Percentiles rank a stretch among this genome's conserved stretches.
phyloP scores from a whole-genome alignment of 2,797 vertebrate genomes.

The Pempheris klunzingeri region DNA sequence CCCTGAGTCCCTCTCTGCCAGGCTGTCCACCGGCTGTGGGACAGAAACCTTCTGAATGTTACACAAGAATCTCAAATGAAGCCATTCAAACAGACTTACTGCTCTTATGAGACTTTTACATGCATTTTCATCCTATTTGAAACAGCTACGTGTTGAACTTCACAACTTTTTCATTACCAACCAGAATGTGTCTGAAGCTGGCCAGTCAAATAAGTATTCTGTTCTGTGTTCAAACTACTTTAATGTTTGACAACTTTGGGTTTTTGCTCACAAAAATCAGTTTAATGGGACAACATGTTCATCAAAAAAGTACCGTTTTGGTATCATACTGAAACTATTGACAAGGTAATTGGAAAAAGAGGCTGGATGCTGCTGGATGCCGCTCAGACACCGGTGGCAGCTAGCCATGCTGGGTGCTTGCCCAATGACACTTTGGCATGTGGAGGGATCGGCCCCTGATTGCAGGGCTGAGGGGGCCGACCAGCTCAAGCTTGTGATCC shows the following conservation, averaged over 20 bases:
- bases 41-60: conserved; percentile 63
- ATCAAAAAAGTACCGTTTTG: background rate
- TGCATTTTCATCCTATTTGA: background rate
- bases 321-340: background rate
- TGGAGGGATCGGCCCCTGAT: too few species aligned
- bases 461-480: too few species aligned
- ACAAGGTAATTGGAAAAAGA: background rate
- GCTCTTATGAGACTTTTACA: background rate
- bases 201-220: background rate
- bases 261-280: background rate
- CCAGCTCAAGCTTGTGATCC: too few species aligned
- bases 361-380: too few species aligned
- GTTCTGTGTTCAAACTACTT: background rate
- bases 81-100: background rate
- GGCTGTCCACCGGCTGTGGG: conserved; percentile 88
- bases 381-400: background rate
- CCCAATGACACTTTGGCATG: background rate
- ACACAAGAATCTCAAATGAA: conserved; percentile 23
- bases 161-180: background rate
- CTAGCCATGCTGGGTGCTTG: background rate
- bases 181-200: background rate
- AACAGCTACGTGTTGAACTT: conserved; percentile 1
- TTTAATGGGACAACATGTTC: background rate
- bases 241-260: background rate
- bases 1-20: conserved; percentile 90